A percentile compares a stretch with the other conserved stretches of the same genome.
These are phyloP conservation scores for Meloidogyne floridensis DNA, from an alignment of 1,140 invertebrate species.

Conservation along the genomic window DNA sequence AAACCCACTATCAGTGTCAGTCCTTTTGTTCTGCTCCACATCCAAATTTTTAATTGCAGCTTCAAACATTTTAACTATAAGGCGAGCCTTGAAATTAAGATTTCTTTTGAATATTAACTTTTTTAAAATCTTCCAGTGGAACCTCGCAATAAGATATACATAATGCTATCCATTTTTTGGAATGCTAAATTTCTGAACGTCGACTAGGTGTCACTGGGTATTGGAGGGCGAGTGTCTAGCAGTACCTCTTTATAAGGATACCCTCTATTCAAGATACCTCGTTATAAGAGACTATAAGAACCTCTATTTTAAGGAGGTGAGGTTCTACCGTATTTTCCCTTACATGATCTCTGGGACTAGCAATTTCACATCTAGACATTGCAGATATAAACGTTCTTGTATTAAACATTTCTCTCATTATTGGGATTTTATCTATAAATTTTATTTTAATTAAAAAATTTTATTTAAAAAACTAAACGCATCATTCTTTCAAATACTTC, in stretches of 20 bases:
- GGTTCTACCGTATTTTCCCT: not conserved
- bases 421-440: constrained; percentile 41
- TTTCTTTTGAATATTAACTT: not conserved
- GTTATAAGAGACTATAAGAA: no score
- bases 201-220: no score
- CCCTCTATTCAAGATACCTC: no score
- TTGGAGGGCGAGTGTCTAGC: no score
- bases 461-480: not conserved
- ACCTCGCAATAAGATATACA: no score
- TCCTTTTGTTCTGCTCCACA: constrained; percentile 54
- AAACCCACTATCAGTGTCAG: constrained; percentile 52
- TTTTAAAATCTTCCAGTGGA: not conserved
- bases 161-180: no score
- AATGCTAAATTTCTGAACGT: no score
- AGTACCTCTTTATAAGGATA: no score
- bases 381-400: constrained; percentile 62
- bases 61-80: constrained; percentile 64
- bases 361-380: constrained; percentile 55
- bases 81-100: constrained; percentile 50
- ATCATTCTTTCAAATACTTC: constrained; percentile 51
- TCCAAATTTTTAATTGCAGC: constrained; percentile 61
- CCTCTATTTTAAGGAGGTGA: no score
- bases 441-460: not conserved
- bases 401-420: constrained; percentile 64
- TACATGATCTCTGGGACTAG: constrained; percentile 43